phyloP scores from a whole-genome alignment of 1,140 invertebrate genomes.

The Manduca sexta region DNA sequence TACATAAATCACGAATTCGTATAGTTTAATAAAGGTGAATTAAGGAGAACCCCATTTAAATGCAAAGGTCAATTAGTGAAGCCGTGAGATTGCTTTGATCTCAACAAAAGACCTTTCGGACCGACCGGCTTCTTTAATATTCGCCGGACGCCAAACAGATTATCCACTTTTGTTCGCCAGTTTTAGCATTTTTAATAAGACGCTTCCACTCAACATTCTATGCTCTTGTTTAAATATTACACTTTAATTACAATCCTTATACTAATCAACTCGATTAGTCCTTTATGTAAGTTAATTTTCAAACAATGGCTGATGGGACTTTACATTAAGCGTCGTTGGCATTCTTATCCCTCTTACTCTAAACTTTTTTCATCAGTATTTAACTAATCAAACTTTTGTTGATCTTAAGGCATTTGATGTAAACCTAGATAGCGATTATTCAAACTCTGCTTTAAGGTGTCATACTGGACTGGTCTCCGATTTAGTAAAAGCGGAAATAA shows the following conservation, averaged over 20 bases:
- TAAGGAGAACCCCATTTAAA: constrained; percentile 37
- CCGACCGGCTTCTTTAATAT: constrained; percentile 49
- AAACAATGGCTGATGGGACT: no score
- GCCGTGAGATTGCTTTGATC: constrained; percentile 49
- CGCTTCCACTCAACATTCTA: constrained; percentile 37
- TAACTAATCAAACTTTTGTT: no score
- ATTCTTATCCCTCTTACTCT: no score
- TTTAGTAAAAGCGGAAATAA: no score
- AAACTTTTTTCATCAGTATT: no score
- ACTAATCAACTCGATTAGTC: no score
- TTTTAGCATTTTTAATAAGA: constrained; percentile 61
- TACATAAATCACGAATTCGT: constrained; percentile 1
- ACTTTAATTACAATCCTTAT: background rate
- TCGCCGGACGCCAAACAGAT: constrained; percentile 52
- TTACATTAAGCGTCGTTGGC: no score
- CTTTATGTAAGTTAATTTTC: no score
- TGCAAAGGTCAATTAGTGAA: constrained; percentile 57
- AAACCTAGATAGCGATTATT: no score
- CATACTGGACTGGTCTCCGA: no score
- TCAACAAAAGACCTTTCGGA: constrained; percentile 40
- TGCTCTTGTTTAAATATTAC: constrained; percentile 15
- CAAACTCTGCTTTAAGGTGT: no score
- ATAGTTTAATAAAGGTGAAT: constrained; percentile 1
- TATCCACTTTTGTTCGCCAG: constrained; percentile 57
- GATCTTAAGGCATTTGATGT: no score